A percentile compares a stretch with the other conserved stretches of the same genome.
phyloP scores from a whole-genome alignment of 2,888 invertebrate species.

The Nomada fabriciana region DNA sequence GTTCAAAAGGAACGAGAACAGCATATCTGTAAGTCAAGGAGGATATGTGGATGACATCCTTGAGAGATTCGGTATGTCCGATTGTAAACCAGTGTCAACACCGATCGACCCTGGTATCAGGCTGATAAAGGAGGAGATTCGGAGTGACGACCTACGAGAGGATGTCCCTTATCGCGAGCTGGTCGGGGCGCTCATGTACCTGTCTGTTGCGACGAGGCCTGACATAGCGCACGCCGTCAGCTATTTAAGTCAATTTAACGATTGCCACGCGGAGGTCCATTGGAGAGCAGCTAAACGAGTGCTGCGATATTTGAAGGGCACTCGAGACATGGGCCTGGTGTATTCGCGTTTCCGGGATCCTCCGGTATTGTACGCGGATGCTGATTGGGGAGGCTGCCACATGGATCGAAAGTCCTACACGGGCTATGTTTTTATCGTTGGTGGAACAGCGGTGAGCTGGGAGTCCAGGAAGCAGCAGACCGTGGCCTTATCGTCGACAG shows the following conservation, averaged over 20 bases:
- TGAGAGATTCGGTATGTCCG: background rate
- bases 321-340: background rate
- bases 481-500: background rate
- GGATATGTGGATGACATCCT: background rate
- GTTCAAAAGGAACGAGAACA: background rate
- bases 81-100: background rate
- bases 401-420: conserved; percentile 3
- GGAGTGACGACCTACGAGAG: background rate
- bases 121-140: background rate
- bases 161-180: background rate
- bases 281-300: conserved; percentile 18
- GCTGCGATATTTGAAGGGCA: conserved; percentile 25
- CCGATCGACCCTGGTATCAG: background rate
- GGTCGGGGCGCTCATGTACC: conserved; percentile 3
- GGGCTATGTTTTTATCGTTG: background rate
- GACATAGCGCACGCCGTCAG: conserved; percentile 6
- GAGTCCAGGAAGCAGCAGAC: background rate
- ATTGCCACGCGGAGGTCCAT: background rate
- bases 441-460: background rate
- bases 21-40: background rate
- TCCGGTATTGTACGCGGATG: conserved; percentile 15
- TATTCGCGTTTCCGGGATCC: background rate
- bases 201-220: conserved; percentile 24
- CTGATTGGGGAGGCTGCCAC: conserved; percentile 11
- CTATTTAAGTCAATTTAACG: conserved; percentile 51